Evolutionary conservation across 2,113 vertebrate genomes (phyloP).

Genomic region (Poicephalus gulielmi): DNA sequence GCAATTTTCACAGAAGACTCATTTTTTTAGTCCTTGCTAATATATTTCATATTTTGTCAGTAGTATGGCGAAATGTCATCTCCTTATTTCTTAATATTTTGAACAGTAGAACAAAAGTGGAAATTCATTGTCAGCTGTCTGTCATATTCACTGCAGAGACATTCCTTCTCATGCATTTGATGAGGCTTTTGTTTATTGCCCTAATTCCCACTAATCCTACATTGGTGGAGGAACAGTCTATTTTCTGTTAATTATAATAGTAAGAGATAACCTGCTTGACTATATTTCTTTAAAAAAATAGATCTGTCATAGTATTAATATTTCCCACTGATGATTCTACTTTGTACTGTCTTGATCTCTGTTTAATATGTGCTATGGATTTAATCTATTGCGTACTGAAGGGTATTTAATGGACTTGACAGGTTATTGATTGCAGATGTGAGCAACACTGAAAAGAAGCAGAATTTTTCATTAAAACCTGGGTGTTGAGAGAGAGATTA

Average conservation of each 20-base stretch:
- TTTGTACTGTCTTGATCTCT: not conserved
- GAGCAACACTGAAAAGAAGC: not conserved
- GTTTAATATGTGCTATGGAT: not conserved
- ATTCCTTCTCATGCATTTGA: not conserved
- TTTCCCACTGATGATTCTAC: not conserved
- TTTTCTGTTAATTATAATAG: not conserved
- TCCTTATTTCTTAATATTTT: slow-evolving; percentile 38
- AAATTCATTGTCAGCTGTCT: not conserved
- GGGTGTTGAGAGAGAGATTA: not conserved
- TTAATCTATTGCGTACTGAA: not conserved
- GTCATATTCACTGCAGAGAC: not conserved
- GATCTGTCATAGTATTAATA: not conserved
- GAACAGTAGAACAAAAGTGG: not conserved
- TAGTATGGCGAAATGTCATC: not conserved
- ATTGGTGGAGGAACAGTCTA: not conserved
- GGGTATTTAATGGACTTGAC: not conserved
- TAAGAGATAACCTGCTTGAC: not conserved
- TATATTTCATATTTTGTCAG: slow-evolving; percentile 5
- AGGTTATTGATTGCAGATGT: not conserved
- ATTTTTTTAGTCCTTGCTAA: not conserved
- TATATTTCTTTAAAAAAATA: not conserved
- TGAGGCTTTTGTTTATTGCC: slow-evolving; percentile 10
- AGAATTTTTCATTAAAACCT: not conserved
- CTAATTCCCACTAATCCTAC: not conserved
- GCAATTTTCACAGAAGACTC: not conserved